Evolutionary conservation across 2,888 invertebrate genomes (phyloP).

Genomic region (Synergus laeviventris): DNA sequence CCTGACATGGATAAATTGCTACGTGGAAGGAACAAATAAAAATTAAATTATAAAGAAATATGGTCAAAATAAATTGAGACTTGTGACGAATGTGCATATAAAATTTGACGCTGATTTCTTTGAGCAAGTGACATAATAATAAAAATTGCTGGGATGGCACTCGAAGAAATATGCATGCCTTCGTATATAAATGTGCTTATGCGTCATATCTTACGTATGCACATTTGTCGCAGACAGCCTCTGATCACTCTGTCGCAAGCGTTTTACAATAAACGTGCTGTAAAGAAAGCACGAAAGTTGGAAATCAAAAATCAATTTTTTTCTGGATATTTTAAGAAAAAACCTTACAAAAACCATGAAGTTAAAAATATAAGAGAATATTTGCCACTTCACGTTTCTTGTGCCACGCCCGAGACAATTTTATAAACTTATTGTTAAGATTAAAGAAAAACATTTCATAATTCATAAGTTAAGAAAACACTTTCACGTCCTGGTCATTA

Average conservation of each 20-base stretch:
- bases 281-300: not conserved
- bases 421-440: not conserved
- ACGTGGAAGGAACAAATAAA: not conserved
- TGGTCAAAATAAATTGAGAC: not conserved
- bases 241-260: constrained; percentile 24
- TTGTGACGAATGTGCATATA: constrained; percentile 22
- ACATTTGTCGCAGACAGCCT: constrained; percentile 33
- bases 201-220: constrained; percentile 39
- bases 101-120: constrained; percentile 21
- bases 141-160: constrained; percentile 14
- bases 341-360: not conserved
- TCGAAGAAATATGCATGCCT: constrained; percentile 11
- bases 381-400: not conserved
- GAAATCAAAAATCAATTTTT: not conserved
- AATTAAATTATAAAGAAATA: constrained; percentile 5
- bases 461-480: constrained; percentile 32
- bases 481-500: constrained; percentile 20
- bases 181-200: constrained; percentile 24
- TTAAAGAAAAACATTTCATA: constrained; percentile 6
- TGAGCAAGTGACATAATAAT: not conserved
- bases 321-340: not conserved
- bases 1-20: constrained; percentile 5
- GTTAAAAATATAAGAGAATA: not conserved
- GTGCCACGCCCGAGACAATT: not conserved
- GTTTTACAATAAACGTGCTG: constrained; percentile 30